These are phyloP conservation scores for Podiceps cristatus DNA, from an alignment of 2,113 vertebrate genomes.

Conservation along the genomic window DNA sequence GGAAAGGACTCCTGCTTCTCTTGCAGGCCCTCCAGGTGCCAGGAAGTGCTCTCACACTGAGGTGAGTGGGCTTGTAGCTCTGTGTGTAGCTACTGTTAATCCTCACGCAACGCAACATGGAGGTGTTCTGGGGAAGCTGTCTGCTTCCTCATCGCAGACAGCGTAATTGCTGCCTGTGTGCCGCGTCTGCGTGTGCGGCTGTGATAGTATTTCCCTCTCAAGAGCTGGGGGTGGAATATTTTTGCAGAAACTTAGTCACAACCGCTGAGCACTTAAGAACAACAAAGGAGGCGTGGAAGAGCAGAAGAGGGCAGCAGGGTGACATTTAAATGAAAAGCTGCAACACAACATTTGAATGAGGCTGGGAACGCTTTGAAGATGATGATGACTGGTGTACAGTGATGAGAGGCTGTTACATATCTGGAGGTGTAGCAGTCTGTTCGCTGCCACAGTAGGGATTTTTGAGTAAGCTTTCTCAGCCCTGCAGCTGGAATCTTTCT, in stretches of 20 bases:
- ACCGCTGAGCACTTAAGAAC: neutral
- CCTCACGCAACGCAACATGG: neutral
- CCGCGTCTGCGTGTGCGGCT: neutral
- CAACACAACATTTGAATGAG: neutral
- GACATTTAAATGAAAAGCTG: neutral
- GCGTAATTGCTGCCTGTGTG: neutral
- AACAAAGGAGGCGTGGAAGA: neutral
- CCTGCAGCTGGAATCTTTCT: neutral
- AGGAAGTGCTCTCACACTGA: accelerated
- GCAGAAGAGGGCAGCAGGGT: neutral
- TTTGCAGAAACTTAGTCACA: conserved; percentile 42
- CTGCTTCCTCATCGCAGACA: neutral
- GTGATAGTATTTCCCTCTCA: neutral
- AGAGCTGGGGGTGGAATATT: conserved; percentile 56
- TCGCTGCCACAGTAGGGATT: neutral
- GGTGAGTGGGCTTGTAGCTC: neutral
- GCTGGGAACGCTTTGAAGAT: neutral
- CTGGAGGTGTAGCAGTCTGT: neutral
- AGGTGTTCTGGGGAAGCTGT: neutral
- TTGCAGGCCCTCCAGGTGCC: neutral
- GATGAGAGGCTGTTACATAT: neutral
- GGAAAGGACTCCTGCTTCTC: neutral
- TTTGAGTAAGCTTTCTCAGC: neutral
- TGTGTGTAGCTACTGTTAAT: neutral
- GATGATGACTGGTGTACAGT: neutral